Evolutionary conservation across 2,113 vertebrate genomes (phyloP).

Genomic region (Macaca mulatta): DNA sequence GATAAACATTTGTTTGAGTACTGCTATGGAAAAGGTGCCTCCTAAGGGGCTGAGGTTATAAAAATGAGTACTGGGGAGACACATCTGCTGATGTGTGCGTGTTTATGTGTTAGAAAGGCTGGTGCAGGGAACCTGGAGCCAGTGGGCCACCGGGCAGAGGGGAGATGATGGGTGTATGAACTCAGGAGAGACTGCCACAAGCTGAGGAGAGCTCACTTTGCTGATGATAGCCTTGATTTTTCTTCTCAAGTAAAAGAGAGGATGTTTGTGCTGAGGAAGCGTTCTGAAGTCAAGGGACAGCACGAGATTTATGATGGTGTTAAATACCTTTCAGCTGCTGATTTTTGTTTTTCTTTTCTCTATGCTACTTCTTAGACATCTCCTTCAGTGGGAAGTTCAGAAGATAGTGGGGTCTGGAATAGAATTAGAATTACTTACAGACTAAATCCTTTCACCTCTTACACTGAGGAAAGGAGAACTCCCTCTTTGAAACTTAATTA

Average conservation of each 20-base stretch:
- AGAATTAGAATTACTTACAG: accelerated
- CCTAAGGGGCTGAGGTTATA: not conserved
- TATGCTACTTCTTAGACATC: accelerated
- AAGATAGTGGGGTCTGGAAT: accelerated
- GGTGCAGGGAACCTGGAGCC: not conserved
- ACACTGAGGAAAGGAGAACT: accelerated
- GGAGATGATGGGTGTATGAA: accelerated
- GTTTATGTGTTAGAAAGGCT: not conserved
- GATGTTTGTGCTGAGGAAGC: no score
- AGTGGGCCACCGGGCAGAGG: not conserved
- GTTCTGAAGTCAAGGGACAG: not conserved
- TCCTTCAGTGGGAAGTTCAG: not conserved
- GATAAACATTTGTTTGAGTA: not conserved
- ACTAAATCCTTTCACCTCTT: accelerated
- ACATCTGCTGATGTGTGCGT: not conserved
- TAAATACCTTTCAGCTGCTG: not conserved
- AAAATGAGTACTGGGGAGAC: not conserved
- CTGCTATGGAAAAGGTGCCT: not conserved
- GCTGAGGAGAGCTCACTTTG: not conserved
- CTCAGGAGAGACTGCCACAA: not conserved
- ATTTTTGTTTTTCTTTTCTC: not conserved
- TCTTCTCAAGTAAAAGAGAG: no score
- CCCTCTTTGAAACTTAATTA: not conserved
- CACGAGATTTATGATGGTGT: no score
- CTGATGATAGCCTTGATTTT: not conserved